Evolutionary conservation across 2,888 invertebrate species (phyloP), one percentile per base, ranked within the genome.

Genomic region (Hymenopus coronatus): DNA sequence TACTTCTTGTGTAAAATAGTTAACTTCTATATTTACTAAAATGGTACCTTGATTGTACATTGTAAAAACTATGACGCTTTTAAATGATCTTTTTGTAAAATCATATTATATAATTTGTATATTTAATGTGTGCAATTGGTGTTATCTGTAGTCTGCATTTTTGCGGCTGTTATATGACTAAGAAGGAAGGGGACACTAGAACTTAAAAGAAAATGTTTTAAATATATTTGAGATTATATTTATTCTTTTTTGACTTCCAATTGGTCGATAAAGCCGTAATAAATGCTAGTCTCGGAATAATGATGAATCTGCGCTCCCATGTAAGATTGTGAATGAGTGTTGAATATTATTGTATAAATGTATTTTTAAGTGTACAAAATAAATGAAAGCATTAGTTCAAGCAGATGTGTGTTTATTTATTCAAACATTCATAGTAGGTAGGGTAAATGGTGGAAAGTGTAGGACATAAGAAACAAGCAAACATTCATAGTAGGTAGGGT

Each of bases 311-410:
- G 54, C 25, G 54, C 54, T 20, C 20, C 8, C 4, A 70, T 70
- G 54, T 70, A 70, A 70, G 54, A 30, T 30, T 83, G 83, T 88
- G 85, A 84, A n/a, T 83, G 84, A 33, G 81, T 28, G 85, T 88
- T 40, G 7, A 28, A 30, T 54, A 84, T 83, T 88, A 84, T 33
- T 85, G 82, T 84, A 85, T 85, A 84, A 85, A 88, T 82, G 84
- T 33, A 81, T 81, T 81, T 88, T 85, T 84, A 81, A 88, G 81
- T 88, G 88, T 88, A 88, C 85, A 85, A 85, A 88, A 85, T 88
- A 88, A 88, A 88, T 87, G 70, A 20, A 86, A 15, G 33, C n/a
- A 84, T 85, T 84, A 82, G 81, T 82, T 88, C 84, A 88, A 81
- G 85, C 88, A 88, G 33, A 70, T 25, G 6, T 25, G 2, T 70